Evolutionary conservation across 2,113 vertebrate species (phyloP).

Genomic region (Neogale vison): DNA sequence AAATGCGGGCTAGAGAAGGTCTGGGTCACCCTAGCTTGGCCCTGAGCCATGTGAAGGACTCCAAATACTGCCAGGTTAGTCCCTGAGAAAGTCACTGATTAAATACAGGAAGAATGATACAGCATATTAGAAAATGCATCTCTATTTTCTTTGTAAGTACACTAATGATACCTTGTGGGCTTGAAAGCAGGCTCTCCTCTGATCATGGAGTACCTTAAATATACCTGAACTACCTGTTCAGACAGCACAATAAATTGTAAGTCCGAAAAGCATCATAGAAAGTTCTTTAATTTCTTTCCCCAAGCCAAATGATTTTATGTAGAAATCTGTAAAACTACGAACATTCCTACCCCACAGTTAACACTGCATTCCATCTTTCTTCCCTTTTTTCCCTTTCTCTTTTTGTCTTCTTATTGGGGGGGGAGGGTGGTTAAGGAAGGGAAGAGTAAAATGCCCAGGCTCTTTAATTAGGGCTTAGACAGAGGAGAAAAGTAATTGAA

Average conservation of each 20-base stretch:
- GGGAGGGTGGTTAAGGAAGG: not conserved
- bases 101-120: not conserved
- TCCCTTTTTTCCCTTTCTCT: not conserved
- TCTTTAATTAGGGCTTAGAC: constrained; percentile 5
- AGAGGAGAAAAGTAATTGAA: constrained; percentile 54
- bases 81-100: not conserved
- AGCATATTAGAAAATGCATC: not conserved
- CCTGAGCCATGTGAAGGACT: not conserved
- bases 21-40: not conserved
- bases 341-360: not conserved
- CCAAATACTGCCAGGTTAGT: not conserved
- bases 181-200: not conserved
- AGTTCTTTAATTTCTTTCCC: not conserved
- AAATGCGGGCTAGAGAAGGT: not conserved
- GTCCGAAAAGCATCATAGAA: not conserved
- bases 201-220: not conserved
- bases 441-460: not conserved
- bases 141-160: not conserved
- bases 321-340: constrained; percentile 19
- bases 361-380: not conserved
- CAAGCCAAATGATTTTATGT: not conserved
- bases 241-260: not conserved
- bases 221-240: not conserved
- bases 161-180: not conserved
- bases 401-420: not conserved